Evolutionary conservation across 30 jellyfish, hydroid and myxozoan genomes (phyloP), one percentile per base, ranked within the genome.

Genomic region (Chrysaora quinquecirrha): DNA sequence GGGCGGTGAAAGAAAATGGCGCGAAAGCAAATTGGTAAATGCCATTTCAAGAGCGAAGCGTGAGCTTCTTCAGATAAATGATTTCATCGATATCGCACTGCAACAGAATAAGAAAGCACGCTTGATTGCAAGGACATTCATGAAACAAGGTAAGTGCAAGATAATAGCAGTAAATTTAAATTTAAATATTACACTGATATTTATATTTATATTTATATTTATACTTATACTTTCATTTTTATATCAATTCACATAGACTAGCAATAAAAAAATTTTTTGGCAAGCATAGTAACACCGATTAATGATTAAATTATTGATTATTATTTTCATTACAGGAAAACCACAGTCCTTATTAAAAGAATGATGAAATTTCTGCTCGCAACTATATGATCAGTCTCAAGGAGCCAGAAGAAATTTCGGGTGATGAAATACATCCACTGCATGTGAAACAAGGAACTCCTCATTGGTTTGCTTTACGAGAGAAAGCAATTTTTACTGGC

Each of bases 1-100:
- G 54, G 54, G 54, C 54, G 54, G 54, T 38, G 54, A 38, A 14
- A 38, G 54, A 38, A 38, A 38, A 38, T 38, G 54, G 54, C 54
- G 54, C 11, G 54, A 38, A 38, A 38, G 54, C 54, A 38, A 38
- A 38, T 14, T 38, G 54, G 54, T 38, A 38, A 38, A 38, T 38
- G 54, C 54, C 54, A 38, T 38, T 38, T 38, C 54, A 38, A 38
- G 54, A 38, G 54, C 54, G 54, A 38, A 38, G 54, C 14, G 54
- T 38, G 54, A 38, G 54, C 54, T 38, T 38, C 54, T 38, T 38
- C 54, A 38, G 54, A 38, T 38, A 6, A 38, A 38, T 38, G 54
- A 38, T 38, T 38, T 38, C 54, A 38, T 38, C 14, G 54, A 38
- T 14, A 38, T 38, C 11, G 54, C 54, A 14, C 14, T 38, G 54